Percentiles rank a stretch among this genome's conserved stretches.
Evolutionary conservation across 2,113 vertebrate genomes (phyloP).

Genomic region (Gasterosteus aculeatus): DNA sequence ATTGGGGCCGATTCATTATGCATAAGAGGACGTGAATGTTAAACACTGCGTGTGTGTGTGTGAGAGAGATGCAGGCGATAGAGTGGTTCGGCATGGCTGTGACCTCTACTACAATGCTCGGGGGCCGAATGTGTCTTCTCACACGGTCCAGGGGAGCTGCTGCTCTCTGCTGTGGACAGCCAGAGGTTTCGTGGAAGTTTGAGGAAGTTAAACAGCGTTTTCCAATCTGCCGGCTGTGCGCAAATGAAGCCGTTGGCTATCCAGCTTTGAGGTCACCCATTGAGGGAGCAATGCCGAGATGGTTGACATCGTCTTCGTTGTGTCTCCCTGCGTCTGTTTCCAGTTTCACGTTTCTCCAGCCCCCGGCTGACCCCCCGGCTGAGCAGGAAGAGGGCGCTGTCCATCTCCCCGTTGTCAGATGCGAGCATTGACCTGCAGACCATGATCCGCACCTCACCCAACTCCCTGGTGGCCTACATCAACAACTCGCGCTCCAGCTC

Average conservation of each 20-base stretch:
- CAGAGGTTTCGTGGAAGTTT: not conserved
- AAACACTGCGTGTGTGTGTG: constrained; percentile 49
- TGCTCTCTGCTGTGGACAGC: constrained; percentile 9
- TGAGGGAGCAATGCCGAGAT: not conserved
- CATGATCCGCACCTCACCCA: constrained; percentile 98
- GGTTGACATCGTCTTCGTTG: not conserved
- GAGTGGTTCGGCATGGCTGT: constrained; percentile 47
- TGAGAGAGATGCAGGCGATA: constrained; percentile 71
- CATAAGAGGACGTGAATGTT: constrained; percentile 74
- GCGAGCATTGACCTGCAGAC: constrained; percentile 99
- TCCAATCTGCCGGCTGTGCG: not conserved
- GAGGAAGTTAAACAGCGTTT: not conserved
- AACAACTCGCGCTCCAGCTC: constrained; percentile 99
- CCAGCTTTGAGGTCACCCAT: not conserved
- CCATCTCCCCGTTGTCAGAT: constrained; percentile 95
- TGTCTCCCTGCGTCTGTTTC: constrained; percentile 2
- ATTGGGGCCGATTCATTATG: constrained; percentile 79
- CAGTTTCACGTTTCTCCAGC: constrained; percentile 96
- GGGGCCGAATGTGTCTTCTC: constrained; percentile 19
- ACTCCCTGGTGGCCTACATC: constrained; percentile 98
- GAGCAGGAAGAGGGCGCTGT: constrained; percentile 94
- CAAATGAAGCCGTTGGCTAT: not conserved
- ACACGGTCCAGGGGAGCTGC: constrained; percentile 22
- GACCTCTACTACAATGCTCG: constrained; percentile 56
- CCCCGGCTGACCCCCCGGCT: constrained; percentile 91